These are phyloP conservation scores for Grapholita molesta DNA, from an alignment of 1,140 invertebrate genomes.

Conservation along the genomic window DNA sequence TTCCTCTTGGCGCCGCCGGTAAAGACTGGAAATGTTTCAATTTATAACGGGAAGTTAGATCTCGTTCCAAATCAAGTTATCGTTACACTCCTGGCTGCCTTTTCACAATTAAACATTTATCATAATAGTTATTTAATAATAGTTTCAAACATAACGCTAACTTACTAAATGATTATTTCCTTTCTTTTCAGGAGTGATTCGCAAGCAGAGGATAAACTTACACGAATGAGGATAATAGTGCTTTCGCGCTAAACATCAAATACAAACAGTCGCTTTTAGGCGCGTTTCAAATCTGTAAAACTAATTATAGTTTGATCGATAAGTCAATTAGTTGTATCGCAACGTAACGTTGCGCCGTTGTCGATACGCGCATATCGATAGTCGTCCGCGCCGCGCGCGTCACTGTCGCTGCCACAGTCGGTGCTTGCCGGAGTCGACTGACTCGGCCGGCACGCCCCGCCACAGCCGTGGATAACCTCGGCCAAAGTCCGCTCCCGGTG, in stretches of 20 bases:
- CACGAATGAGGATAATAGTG: conserved; percentile 57
- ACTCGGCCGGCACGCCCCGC: conserved; percentile 72
- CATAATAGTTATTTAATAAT: background rate
- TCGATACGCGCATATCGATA: conserved; percentile 45
- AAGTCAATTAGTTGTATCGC: conserved; percentile 37
- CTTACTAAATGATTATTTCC: conserved; percentile 34
- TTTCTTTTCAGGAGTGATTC: conserved; percentile 64
- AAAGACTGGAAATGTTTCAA: conserved; percentile 36
- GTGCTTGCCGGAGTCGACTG: conserved; percentile 72
- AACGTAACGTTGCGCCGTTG: conserved; percentile 51
- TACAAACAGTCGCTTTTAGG: conserved; percentile 43
- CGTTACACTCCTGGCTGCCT: conserved; percentile 35
- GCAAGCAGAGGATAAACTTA: conserved; percentile 53
- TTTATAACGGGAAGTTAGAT: conserved; percentile 26
- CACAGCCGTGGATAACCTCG: conserved; percentile 76
- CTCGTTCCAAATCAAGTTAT: conserved; percentile 15
- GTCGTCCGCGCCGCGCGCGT: conserved; percentile 48
- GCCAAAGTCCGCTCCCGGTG: conserved; percentile 72
- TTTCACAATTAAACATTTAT: conserved; percentile 17
- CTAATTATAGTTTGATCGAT: conserved; percentile 29
- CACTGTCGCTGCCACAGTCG: conserved; percentile 57
- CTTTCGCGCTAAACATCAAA: conserved; percentile 40
- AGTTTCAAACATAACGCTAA: no score
- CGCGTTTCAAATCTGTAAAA: conserved; percentile 34
- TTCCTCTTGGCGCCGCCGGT: conserved; percentile 33